Percentiles rank a stretch among this genome's conserved stretches.
phyloP scores from a whole-genome alignment of 64 coral and sea anemone species.

The Dendrophyllia cribrosa region DNA sequence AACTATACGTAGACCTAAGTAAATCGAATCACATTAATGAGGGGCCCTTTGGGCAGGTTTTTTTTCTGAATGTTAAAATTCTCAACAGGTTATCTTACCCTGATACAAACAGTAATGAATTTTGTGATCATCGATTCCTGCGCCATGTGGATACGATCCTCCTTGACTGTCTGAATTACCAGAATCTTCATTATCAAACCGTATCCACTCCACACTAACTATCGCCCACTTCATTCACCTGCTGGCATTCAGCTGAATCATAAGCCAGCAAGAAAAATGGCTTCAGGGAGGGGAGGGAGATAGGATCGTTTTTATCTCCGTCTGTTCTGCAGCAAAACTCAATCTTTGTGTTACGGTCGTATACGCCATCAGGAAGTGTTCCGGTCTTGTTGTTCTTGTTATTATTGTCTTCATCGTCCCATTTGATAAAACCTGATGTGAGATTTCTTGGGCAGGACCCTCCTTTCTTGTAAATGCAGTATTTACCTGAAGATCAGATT shows the following conservation, averaged over 20 bases:
- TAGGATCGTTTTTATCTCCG: slow-evolving; percentile 33
- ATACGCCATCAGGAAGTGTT: slow-evolving; percentile 41
- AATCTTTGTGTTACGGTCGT: slow-evolving; percentile 30
- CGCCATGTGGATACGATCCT: not conserved
- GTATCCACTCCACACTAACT: slow-evolving; percentile 25
- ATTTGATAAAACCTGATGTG: not conserved
- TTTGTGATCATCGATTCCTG: not conserved
- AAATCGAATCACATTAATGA: no score
- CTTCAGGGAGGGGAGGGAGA: slow-evolving; percentile 5
- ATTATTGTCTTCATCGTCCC: slow-evolving; percentile 43
- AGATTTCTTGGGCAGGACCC: not conserved
- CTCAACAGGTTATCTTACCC: not conserved
- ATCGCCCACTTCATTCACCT: slow-evolving; percentile 51
- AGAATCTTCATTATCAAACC: slow-evolving; percentile 11
- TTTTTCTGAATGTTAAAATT: no score
- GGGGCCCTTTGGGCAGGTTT: no score
- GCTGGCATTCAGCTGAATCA: slow-evolving; percentile 11
- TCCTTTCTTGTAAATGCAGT: slow-evolving; percentile 67
- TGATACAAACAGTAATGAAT: slow-evolving; percentile 49
- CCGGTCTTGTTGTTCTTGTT: slow-evolving; percentile 6
- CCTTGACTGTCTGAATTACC: not conserved
- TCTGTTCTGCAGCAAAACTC: slow-evolving; percentile 32
- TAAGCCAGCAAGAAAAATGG: slow-evolving; percentile 49
- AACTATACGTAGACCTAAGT: no score
- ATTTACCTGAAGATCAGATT: slow-evolving; percentile 18